These are phyloP conservation scores for Empidonax traillii DNA, from an alignment of 2,113 vertebrate genomes.

Conservation along the genomic window DNA sequence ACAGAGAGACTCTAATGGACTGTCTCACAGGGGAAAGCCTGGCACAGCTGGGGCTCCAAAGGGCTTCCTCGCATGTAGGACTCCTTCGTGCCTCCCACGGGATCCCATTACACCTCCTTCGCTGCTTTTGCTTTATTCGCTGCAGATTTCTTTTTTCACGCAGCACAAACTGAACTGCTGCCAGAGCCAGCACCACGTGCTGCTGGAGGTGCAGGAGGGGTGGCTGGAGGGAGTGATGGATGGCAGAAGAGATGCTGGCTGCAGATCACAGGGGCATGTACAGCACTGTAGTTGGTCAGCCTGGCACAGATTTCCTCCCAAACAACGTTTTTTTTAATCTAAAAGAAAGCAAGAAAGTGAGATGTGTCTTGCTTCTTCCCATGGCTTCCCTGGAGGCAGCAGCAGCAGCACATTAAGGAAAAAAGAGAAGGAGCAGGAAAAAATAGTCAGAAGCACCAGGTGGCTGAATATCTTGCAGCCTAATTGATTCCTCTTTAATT, in stretches of 20 bases:
- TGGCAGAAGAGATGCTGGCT: background rate
- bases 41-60: fast-evolving
- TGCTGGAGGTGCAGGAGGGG: background rate
- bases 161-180: background rate
- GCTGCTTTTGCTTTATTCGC: background rate
- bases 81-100: background rate
- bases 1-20: background rate
- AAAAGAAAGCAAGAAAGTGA: slow-evolving; percentile 24
- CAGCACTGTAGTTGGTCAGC: background rate
- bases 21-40: background rate
- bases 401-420: slow-evolving; percentile 13
- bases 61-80: background rate
- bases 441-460: slow-evolving; percentile 51
- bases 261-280: background rate
- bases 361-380: slow-evolving; percentile 8
- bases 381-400: slow-evolving; percentile 53
- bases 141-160: background rate
- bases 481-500: slow-evolving; percentile 66
- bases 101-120: background rate
- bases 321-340: slow-evolving; percentile 13
- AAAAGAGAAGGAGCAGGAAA: slow-evolving; percentile 17
- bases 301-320: background rate
- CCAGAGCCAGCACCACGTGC: background rate
- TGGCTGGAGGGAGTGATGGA: background rate
- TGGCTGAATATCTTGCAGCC: slow-evolving; percentile 34